phyloP scores from a whole-genome alignment of 2,888 invertebrate species.

The Drosophila seclusa region DNA sequence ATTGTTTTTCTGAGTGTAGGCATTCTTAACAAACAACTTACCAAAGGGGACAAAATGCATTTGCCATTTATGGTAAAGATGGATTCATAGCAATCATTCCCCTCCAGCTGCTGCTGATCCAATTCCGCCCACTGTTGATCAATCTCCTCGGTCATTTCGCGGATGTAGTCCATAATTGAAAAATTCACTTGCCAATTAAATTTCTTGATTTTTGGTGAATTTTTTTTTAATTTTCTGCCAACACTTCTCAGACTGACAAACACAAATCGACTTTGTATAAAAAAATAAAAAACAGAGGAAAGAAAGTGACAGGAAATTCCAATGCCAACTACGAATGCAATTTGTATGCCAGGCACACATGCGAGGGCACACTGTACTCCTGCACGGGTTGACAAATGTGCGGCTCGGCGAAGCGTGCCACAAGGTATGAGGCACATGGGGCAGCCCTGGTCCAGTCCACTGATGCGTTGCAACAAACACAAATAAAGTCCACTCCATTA shows the following conservation, averaged over 20 bases:
- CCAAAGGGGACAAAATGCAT: slow-evolving; percentile 58
- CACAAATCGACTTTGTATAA: slow-evolving; percentile 15
- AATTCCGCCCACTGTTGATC: slow-evolving; percentile 1
- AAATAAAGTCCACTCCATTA: slow-evolving; percentile 84
- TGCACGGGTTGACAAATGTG: slow-evolving; percentile 59
- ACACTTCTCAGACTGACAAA: slow-evolving; percentile 12
- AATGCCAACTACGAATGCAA: slow-evolving; percentile 7
- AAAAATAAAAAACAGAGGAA: background rate
- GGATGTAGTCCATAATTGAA: slow-evolving; percentile 48
- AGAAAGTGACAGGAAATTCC: slow-evolving; percentile 6
- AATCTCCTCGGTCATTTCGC: slow-evolving; percentile 34
- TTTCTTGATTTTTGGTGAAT: slow-evolving; percentile 3
- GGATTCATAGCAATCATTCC: slow-evolving; percentile 26
- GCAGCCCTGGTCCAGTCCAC: slow-evolving; percentile 10
- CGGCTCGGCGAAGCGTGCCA: slow-evolving; percentile 55
- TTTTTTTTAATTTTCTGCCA: background rate
- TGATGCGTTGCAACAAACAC: slow-evolving; percentile 59
- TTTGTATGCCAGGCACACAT: slow-evolving; percentile 47
- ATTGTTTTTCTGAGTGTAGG: too few species aligned
- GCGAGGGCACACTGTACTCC: slow-evolving; percentile 18
- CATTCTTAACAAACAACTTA: slow-evolving; percentile 23
- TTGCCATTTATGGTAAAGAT: slow-evolving; percentile 42
- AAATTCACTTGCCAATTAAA: slow-evolving; percentile 14
- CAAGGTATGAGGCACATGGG: slow-evolving; percentile 38
- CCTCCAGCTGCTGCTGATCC: background rate